Conservation (phyloP, 2,888 invertebrate species). For the Troglohyphantes excavatus region DNA sequence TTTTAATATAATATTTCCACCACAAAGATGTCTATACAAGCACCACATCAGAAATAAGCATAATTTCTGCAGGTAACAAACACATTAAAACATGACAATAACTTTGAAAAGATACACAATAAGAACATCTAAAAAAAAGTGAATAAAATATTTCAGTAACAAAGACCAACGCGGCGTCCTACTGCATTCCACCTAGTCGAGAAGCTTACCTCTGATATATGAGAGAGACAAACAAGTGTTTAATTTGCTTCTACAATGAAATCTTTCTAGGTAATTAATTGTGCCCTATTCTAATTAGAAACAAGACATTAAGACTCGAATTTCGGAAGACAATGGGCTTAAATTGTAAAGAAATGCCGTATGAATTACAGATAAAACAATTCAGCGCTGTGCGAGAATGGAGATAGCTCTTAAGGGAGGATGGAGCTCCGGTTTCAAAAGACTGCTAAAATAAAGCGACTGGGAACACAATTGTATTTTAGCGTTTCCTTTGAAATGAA, state of each 20-base stretch:
- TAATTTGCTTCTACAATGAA: slow-evolving; percentile 56
- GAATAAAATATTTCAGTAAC: neutral
- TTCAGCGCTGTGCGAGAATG: slow-evolving; percentile 14
- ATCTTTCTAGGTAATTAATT: slow-evolving; percentile 59
- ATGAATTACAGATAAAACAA: slow-evolving; percentile 61
- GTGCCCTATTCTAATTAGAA: slow-evolving; percentile 56
- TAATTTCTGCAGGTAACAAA: too few species aligned
- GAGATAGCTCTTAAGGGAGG: slow-evolving; percentile 37
- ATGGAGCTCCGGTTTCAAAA: slow-evolving; percentile 20
- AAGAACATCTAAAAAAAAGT: neutral
- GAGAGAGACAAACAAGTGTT: slow-evolving; percentile 48
- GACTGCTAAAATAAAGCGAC: slow-evolving; percentile 1
- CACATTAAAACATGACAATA: too few species aligned
- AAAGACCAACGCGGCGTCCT: neutral
- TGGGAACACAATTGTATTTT: neutral
- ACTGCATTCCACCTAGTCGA: slow-evolving; percentile 1
- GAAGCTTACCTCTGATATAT: slow-evolving; percentile 32
- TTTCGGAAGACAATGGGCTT: slow-evolving; percentile 47
- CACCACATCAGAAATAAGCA: too few species aligned
- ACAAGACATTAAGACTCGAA: slow-evolving; percentile 54
- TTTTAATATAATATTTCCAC: too few species aligned
- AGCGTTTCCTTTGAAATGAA: neutral
- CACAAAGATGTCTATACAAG: too few species aligned
- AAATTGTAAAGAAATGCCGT: slow-evolving; percentile 59
- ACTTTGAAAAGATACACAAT: too few species aligned